Evolutionary conservation across 2,797 vertebrate genomes (phyloP).

Genomic region (Ptychadena robeensis): DNA sequence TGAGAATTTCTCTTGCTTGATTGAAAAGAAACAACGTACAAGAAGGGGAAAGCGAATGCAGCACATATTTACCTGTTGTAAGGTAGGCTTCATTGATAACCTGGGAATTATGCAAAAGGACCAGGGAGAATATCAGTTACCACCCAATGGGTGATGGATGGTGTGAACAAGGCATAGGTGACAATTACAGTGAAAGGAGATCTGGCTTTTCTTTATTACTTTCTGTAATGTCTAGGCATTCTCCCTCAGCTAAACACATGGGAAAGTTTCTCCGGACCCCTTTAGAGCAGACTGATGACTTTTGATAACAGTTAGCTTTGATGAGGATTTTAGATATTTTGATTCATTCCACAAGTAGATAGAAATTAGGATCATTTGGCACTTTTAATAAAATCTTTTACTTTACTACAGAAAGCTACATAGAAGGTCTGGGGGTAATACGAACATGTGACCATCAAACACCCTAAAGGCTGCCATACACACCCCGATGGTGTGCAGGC

Average conservation of each 20-base stretch:
- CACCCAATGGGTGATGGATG: constrained; percentile 17
- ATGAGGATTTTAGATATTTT: background rate
- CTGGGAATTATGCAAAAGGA: background rate
- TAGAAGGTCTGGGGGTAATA: background rate
- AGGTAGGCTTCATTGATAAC: background rate
- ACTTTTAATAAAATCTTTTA: background rate
- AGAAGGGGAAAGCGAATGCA: background rate
- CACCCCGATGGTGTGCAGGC: too few species aligned
- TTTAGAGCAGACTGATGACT: background rate
- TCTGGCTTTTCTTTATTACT: background rate
- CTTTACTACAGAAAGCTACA: background rate
- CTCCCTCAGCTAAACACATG: background rate
- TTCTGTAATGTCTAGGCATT: background rate
- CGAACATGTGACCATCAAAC: background rate
- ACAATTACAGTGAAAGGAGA: background rate
- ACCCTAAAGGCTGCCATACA: too few species aligned
- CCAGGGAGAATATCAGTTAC: constrained; percentile 7
- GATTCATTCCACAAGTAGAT: background rate
- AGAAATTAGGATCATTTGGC: background rate
- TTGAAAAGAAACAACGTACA: background rate
- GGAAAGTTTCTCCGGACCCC: background rate
- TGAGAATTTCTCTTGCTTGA: background rate
- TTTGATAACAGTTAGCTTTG: background rate
- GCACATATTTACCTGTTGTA: constrained; percentile 8
- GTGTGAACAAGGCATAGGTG: background rate